Evolutionary conservation across 2,113 vertebrate genomes (phyloP).

Genomic region (Periophthalmus modestus): DNA sequence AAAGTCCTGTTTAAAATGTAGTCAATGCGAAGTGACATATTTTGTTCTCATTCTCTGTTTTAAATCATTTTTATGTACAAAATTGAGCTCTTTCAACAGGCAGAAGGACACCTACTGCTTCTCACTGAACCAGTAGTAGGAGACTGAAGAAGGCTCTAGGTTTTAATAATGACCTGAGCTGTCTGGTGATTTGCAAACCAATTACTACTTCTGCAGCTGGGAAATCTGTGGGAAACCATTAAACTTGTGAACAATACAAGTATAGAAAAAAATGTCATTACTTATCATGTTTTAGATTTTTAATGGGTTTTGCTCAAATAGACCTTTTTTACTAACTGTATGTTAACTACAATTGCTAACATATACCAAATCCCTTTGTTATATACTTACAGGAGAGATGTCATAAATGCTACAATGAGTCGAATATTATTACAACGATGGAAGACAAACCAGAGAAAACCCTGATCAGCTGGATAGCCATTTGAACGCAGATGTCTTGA

Average conservation of each 20-base stretch:
- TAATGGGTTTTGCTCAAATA: too few relatives aligned
- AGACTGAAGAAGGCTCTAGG: not conserved
- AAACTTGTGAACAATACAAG: not conserved
- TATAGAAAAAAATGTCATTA: too few relatives aligned
- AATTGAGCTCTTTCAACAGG: constrained; percentile 1
- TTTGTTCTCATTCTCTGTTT: not conserved
- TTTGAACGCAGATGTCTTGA: not conserved
- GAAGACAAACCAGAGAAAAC: not conserved
- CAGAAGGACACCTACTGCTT: constrained; percentile 1
- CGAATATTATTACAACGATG: not conserved
- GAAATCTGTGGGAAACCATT: not conserved
- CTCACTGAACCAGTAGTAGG: not conserved
- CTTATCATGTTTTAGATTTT: too few relatives aligned
- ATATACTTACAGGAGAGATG: too few relatives aligned
- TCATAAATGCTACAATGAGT: not conserved
- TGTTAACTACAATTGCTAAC: too few relatives aligned
- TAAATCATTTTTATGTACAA: too few relatives aligned
- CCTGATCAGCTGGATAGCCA: not conserved
- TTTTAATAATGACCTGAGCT: not conserved
- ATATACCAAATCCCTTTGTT: too few relatives aligned
- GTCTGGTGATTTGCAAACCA: not conserved
- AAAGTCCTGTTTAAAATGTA: too few relatives aligned
- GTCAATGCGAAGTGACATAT: constrained; percentile 12
- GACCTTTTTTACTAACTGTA: too few relatives aligned
- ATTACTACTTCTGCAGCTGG: not conserved